Percentiles rank a stretch among this genome's conserved stretches.
These are phyloP conservation scores for Diogma glabrata DNA, from an alignment of 2,888 invertebrate species.

Conservation along the genomic window DNA sequence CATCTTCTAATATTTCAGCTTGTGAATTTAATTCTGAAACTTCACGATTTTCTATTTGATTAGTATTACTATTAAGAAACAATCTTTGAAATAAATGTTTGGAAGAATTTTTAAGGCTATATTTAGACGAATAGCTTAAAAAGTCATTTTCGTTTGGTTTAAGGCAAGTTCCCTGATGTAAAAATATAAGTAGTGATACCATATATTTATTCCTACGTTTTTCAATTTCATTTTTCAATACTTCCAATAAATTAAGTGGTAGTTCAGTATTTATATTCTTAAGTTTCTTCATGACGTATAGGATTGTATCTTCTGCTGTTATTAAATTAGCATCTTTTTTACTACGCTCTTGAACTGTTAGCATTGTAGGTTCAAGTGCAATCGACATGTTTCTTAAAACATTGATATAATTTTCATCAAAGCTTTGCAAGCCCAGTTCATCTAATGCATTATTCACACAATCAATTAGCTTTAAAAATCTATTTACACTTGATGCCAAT, in stretches of 20 bases:
- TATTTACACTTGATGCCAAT: slow-evolving; percentile 2
- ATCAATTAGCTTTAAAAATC: slow-evolving; percentile 1
- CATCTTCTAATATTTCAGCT: too few species aligned
- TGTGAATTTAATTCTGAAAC: too few species aligned
- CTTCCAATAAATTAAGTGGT: slow-evolving; percentile 3
- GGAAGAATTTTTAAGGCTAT: not conserved
- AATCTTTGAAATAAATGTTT: slow-evolving; percentile 2
- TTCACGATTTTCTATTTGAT: too few species aligned
- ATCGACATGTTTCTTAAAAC: too few species aligned
- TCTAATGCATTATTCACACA: slow-evolving; percentile 1
- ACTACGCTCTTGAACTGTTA: not conserved
- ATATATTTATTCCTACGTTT: not conserved
- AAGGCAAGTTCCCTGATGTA: not conserved
- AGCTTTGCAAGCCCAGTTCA: not conserved
- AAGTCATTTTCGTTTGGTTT: slow-evolving; percentile 6
- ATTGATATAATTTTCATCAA: too few species aligned
- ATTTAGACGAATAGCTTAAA: slow-evolving; percentile 8
- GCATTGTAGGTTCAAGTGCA: too few species aligned
- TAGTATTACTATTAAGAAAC: too few species aligned
- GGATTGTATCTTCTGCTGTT: not conserved
- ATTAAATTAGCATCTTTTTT: slow-evolving; percentile 3
- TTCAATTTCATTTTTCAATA: not conserved
- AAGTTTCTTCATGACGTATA: not conserved
- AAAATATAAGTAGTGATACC: slow-evolving; percentile 1
- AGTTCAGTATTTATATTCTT: slow-evolving; percentile 1